These are phyloP conservation scores for Conger conger DNA, from an alignment of 2,113 vertebrate species.

Conservation along the genomic window DNA sequence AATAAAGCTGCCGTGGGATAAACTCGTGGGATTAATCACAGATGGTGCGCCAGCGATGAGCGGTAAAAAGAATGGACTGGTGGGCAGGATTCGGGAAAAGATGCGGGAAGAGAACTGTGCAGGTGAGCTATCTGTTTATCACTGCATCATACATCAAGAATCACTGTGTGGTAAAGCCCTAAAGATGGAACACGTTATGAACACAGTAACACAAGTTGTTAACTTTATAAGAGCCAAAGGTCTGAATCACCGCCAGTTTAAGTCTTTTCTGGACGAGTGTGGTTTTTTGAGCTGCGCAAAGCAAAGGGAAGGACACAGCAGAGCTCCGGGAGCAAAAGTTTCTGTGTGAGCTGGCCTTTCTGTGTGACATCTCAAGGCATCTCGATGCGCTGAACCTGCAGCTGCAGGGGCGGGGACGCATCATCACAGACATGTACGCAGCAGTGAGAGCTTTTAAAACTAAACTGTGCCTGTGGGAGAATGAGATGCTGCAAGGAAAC, in stretches of 20 bases:
- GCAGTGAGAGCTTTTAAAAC: constrained; percentile 22
- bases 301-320: constrained; percentile 35
- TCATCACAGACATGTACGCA: constrained; percentile 10
- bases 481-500: constrained; percentile 26
- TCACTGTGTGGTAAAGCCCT: constrained; percentile 38
- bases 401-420: constrained; percentile 14
- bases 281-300: constrained; percentile 32
- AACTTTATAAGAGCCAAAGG: constrained; percentile 42
- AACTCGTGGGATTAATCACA: constrained; percentile 35
- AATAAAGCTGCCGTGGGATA: constrained; percentile 39
- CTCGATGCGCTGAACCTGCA: constrained; percentile 27
- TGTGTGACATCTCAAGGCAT: constrained; percentile 37
- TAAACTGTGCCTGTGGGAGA: constrained; percentile 26
- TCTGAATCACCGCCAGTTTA: constrained; percentile 29
- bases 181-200: constrained; percentile 43
- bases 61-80: constrained; percentile 25
- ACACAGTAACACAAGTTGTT: constrained; percentile 28
- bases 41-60: constrained; percentile 32
- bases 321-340: constrained; percentile 39
- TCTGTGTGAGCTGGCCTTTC: constrained; percentile 34
- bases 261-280: too few species aligned
- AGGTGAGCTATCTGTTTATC: constrained; percentile 41
- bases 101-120: constrained; percentile 26
- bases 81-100: constrained; percentile 24
- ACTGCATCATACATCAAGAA: constrained; percentile 43